Evolutionary conservation across 2,888 invertebrate genomes (phyloP), one percentile per base, ranked within the genome.

Genomic region (Drosophila helvetica): DNA sequence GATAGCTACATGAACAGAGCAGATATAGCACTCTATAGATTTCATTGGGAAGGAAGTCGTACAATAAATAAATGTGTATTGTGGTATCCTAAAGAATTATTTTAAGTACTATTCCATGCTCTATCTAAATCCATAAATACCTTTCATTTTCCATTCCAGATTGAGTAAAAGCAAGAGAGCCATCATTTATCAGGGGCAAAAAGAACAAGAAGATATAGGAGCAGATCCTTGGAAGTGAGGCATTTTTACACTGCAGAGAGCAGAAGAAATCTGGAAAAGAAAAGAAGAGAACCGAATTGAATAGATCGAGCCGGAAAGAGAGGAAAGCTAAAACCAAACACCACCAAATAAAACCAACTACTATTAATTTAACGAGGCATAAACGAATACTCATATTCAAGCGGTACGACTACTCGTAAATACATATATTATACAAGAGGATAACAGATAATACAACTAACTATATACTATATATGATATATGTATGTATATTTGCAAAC

Each of bases 301-400:
- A 30, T 12, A 18, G 12, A 18, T 22, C 12, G 51, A 51, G 12
- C 30, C 12, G 22, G 30, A 22, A 30, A 25, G 25, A 15, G 30
- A 43, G 55, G 58, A 74, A 77, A 86, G 69, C 62, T 68, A 80
- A 76, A 90, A 90, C 83, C 89, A 78, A 88, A 86, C 86, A 86
- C 89, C 89, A 86, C 87, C 91, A 91, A 91, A 86, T 79, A 90
- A 90, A 90, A 90, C 90, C 90, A 90, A 90, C 91, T 90, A 91
- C 88, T 90, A 90, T 81, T 84, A 90, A 77, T 74, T 81, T 85
- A 88, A 79, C 64, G 67, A 75, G 46, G 73, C 64, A 73, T 66
- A 27, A 76, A 70, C 78, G 84, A 90, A 83, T 83, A 90, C 88
- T 89, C 85, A 90, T 90, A 90, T 90, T 88, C 81, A 84, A 88